These are phyloP conservation scores for Brachionus angularis DNA, from an alignment of 1,140 invertebrate species.

Conservation along the genomic window DNA sequence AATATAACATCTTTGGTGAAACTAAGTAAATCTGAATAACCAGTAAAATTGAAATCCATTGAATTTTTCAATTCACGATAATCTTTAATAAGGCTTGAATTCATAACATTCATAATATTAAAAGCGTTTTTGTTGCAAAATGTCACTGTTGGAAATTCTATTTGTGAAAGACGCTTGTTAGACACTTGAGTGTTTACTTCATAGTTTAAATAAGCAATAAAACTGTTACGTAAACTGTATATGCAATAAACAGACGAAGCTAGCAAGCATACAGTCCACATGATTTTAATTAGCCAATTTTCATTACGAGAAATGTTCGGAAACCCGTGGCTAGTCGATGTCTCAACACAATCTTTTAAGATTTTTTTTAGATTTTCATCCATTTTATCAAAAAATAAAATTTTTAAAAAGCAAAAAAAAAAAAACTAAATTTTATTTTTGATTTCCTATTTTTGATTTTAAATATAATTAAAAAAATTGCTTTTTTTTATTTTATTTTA, in stretches of 20 bases:
- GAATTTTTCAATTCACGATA: background rate
- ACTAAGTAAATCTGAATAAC: no score
- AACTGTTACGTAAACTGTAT: background rate
- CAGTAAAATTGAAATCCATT: background rate
- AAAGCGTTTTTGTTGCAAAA: conserved; percentile 57
- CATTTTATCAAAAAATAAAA: no score
- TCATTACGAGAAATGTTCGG: background rate
- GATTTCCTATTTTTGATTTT: no score
- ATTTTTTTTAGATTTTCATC: no score
- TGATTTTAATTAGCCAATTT: background rate
- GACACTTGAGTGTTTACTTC: background rate
- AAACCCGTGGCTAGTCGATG: background rate
- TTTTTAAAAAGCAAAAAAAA: no score
- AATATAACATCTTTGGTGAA: no score
- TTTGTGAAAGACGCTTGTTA: background rate
- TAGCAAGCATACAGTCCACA: background rate
- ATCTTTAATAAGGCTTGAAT: background rate
- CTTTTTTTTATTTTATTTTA: no score
- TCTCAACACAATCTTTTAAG: background rate
- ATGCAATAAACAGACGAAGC: background rate
- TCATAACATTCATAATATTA: background rate
- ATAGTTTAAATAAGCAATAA: background rate
- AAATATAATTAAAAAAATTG: no score
- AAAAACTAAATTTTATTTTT: no score
- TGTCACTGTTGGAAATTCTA: conserved; percentile 56